Evolutionary conservation across 2,797 vertebrate species (phyloP).

Genomic region (Rhadinocentrus ornatus): DNA sequence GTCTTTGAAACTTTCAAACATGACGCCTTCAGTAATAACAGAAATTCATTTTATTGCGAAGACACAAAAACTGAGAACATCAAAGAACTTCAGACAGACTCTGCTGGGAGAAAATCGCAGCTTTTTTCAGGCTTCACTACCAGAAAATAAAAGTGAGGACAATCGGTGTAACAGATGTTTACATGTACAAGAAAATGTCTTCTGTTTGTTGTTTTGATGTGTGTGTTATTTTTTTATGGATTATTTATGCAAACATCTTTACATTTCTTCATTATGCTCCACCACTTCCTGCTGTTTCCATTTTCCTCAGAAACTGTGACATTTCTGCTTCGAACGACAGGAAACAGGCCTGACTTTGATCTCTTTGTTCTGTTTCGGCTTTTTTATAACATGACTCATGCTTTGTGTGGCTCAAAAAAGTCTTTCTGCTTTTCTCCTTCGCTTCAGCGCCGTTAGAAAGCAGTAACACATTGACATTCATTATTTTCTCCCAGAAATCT

Average conservation of each 20-base stretch:
- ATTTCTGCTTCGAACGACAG: constrained; percentile 14
- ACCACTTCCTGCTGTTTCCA: not conserved
- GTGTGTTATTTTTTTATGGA: constrained; percentile 4
- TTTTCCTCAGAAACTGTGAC: constrained; percentile 7
- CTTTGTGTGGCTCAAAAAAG: not conserved
- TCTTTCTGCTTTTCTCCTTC: constrained; percentile 11
- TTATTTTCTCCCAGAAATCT: not conserved
- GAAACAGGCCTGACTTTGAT: constrained; percentile 26
- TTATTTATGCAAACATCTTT: constrained; percentile 9
- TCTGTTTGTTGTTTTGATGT: not conserved
- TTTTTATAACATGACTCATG: constrained; percentile 20
- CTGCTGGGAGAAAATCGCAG: not conserved
- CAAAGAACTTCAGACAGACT: constrained; percentile 44
- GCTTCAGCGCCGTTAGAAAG: constrained; percentile 14
- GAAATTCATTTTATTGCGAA: constrained; percentile 39
- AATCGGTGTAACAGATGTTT: constrained; percentile 28
- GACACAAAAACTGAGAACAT: constrained; percentile 31
- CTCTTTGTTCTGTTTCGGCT: constrained; percentile 13
- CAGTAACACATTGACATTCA: constrained; percentile 3
- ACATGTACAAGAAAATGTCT: constrained; percentile 7
- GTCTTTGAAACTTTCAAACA: constrained; percentile 40
- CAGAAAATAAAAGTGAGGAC: constrained; percentile 14
- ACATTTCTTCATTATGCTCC: not conserved
- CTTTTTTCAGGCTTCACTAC: constrained; percentile 19
- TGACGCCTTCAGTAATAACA: constrained; percentile 28